Conservation (phyloP, 2,888 invertebrate genomes). For the Rotaria sp. region DNA sequence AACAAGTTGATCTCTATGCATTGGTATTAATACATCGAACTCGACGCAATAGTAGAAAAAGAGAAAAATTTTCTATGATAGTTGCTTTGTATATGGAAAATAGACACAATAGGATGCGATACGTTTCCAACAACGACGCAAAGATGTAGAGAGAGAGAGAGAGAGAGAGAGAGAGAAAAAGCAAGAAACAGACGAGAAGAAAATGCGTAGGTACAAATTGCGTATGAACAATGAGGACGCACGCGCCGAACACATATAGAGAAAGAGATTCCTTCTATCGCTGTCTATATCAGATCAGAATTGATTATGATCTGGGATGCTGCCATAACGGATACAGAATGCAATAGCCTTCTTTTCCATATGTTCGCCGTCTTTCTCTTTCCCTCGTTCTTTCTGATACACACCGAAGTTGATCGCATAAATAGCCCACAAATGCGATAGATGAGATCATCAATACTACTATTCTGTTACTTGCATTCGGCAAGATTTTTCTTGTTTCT, state of each 20-base stretch:
- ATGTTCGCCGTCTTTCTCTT: neutral
- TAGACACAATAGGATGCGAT: neutral
- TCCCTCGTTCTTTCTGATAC: neutral
- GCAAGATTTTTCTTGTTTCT: neutral
- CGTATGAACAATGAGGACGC: neutral
- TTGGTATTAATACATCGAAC: conserved; percentile 11
- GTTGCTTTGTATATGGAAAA: neutral
- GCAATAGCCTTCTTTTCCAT: conserved; percentile 5
- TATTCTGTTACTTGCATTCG: neutral
- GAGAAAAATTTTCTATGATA: neutral
- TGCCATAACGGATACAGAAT: neutral
- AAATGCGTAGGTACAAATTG: conserved; percentile 17
- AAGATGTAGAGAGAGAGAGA: neutral
- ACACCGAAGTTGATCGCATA: neutral
- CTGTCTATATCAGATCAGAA: neutral
- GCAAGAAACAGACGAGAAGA: neutral
- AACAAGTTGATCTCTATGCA: neutral
- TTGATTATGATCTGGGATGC: neutral
- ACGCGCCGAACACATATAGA: neutral
- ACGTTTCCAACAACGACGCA: neutral
- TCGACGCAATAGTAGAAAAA: neutral
- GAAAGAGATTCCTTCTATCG: neutral
- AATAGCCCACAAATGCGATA: neutral
- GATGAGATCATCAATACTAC: neutral
- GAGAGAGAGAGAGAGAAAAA: neutral